Evolutionary conservation across 2,113 vertebrate genomes (phyloP).

Genomic region (Camelus dromedarius): DNA sequence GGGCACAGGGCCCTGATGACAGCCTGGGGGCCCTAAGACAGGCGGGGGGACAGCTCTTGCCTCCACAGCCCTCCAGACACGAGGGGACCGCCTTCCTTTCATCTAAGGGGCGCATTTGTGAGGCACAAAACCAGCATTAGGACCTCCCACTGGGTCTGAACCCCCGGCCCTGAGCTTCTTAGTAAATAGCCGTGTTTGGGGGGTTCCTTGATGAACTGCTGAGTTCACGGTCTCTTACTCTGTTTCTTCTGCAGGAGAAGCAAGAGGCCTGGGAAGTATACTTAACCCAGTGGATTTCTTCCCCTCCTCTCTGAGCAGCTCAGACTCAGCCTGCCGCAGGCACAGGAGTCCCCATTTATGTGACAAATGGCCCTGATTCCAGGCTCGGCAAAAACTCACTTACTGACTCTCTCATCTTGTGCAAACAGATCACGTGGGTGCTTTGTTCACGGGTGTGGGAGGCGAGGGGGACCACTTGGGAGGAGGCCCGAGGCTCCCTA

Average conservation of each 20-base stretch:
- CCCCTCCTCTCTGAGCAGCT: slow-evolving; percentile 72
- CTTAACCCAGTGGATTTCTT: slow-evolving; percentile 88
- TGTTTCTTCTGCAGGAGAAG: slow-evolving; percentile 82
- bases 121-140: slow-evolving; percentile 33
- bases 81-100: not conserved
- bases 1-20: accelerated
- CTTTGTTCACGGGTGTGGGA: accelerated
- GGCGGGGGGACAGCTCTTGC: accelerated
- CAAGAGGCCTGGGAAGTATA: slow-evolving; percentile 85
- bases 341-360: slow-evolving; percentile 85
- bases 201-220: slow-evolving; percentile 82
- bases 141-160: accelerated
- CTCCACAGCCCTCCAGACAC: accelerated
- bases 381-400: slow-evolving; percentile 81
- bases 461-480: not conserved
- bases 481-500: accelerated
- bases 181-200: slow-evolving; percentile 81
- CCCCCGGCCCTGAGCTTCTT: slow-evolving; percentile 13
- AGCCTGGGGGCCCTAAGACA: accelerated
- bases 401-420: slow-evolving; percentile 84
- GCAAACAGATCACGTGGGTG: slow-evolving; percentile 83
- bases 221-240: slow-evolving; percentile 84
- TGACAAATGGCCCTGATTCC: slow-evolving; percentile 87
- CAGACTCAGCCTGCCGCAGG: slow-evolving; percentile 86
- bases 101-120: not conserved